These are phyloP conservation scores for Adelphocoris suturalis DNA, from an alignment of 2,888 invertebrate species.

Conservation along the genomic window DNA sequence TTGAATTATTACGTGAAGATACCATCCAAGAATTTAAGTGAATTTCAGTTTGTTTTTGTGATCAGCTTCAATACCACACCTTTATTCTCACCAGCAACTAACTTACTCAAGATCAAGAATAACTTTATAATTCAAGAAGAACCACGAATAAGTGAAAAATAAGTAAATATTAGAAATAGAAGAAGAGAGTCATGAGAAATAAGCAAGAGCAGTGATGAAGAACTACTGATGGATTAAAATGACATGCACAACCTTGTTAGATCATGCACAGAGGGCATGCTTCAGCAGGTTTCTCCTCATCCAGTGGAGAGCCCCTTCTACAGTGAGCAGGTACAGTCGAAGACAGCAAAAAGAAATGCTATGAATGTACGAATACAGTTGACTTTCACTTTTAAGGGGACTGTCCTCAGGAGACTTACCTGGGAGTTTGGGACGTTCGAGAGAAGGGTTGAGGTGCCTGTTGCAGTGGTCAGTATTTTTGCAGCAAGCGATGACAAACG, in stretches of 20 bases:
- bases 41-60: no score
- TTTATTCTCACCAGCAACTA: no score
- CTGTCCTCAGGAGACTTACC: constrained; percentile 73
- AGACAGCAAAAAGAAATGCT: constrained; percentile 13
- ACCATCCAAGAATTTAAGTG: no score
- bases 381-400: neutral
- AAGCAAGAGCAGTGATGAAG: constrained; percentile 51
- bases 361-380: neutral
- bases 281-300: constrained; percentile 1
- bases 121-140: neutral
- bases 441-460: constrained; percentile 79
- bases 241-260: constrained; percentile 47
- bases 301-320: neutral
- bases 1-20: neutral
- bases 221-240: constrained; percentile 13
- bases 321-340: constrained; percentile 16
- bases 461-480: constrained; percentile 88
- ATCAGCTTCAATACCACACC: no score
- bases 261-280: constrained; percentile 37
- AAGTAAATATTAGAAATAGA: neutral
- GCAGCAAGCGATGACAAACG: constrained; percentile 91
- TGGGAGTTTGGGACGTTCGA: constrained; percentile 75
- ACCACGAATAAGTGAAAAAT: neutral
- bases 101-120: no score
- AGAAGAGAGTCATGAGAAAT: constrained; percentile 19